These are phyloP conservation scores for Chrysemys picta DNA, from an alignment of 2,113 vertebrate genomes.

Conservation along the genomic window DNA sequence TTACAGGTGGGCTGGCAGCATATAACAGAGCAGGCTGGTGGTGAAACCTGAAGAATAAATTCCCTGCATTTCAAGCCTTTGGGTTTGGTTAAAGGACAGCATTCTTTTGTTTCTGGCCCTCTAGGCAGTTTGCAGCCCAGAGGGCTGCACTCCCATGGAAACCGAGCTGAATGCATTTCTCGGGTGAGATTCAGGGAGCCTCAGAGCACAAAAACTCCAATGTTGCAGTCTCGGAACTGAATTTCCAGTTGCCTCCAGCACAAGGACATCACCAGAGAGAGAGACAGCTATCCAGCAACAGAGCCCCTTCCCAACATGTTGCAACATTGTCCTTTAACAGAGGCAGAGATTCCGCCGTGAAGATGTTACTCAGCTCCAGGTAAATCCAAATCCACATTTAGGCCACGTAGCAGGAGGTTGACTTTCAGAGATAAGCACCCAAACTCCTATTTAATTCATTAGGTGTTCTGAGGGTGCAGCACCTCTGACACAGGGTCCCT, in stretches of 20 bases:
- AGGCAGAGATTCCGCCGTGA: background rate
- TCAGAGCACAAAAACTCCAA: background rate
- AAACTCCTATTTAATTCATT: background rate
- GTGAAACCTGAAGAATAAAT: background rate
- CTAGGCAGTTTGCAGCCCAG: background rate
- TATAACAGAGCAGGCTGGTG: too few relatives aligned
- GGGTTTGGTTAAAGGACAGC: background rate
- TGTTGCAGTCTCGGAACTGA: background rate
- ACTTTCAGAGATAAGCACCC: background rate
- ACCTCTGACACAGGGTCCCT: background rate
- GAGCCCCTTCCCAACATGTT: background rate
- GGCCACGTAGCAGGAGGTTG: background rate
- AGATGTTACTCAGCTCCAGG: background rate
- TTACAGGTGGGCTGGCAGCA: background rate
- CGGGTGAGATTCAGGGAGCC: background rate
- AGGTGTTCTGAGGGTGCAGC: background rate
- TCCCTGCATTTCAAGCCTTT: background rate
- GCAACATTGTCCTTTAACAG: background rate
- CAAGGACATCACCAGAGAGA: background rate
- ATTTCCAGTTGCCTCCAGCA: background rate
- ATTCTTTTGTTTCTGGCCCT: background rate
- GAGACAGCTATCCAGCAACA: background rate
- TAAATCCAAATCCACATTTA: too few relatives aligned
- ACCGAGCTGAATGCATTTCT: background rate
- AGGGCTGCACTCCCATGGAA: background rate